Evolutionary conservation across 2,888 invertebrate species (phyloP).

Genomic region (Tinea semifulvella): DNA sequence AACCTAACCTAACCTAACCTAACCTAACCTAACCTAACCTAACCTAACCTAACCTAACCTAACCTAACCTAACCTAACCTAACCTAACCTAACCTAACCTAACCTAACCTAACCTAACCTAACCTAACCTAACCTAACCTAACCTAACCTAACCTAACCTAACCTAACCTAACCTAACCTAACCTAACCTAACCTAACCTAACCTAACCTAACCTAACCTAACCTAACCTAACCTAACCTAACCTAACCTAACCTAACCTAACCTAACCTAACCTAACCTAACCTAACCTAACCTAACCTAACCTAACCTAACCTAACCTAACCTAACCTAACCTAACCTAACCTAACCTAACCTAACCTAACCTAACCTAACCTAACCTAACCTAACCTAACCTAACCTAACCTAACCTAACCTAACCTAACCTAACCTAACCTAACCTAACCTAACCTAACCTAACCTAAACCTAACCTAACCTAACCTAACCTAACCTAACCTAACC

Average conservation of each 20-base stretch:
- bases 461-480: too few species aligned
- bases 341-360: constrained; percentile 10
- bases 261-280: constrained; percentile 1
- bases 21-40: constrained; percentile 2
- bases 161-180: constrained; percentile 12
- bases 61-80: constrained; percentile 17
- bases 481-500: constrained; percentile 5
- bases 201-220: constrained; percentile 10
- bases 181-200: constrained; percentile 11
- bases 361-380: constrained; percentile 10
- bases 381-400: constrained; percentile 10
- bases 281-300: neutral
- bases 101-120: constrained; percentile 17
- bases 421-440: constrained; percentile 10
- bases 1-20: constrained; percentile 13
- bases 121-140: constrained; percentile 13
- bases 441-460: constrained; percentile 10
- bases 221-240: constrained; percentile 10
- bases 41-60: constrained; percentile 15
- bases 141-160: constrained; percentile 12
- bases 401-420: constrained; percentile 10
- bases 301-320: constrained; percentile 2
- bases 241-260: constrained; percentile 8
- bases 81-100: constrained; percentile 17
- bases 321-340: constrained; percentile 10